phyloP scores from a whole-genome alignment of 2,888 invertebrate genomes.

The Ectemnius lituratus region DNA sequence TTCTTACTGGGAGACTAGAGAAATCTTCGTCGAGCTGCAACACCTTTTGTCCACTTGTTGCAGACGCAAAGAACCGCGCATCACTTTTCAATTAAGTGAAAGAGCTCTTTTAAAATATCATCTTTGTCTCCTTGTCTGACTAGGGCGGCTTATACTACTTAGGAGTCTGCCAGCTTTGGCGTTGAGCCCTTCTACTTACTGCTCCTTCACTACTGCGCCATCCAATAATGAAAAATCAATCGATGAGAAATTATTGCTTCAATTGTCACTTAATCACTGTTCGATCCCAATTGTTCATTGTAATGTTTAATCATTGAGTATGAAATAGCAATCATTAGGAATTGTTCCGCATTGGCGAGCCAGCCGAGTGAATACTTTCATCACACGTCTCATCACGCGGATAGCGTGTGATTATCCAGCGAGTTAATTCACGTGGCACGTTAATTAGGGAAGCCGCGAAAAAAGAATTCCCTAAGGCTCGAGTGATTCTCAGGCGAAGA shows the following conservation, averaged over 20 bases:
- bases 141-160: no score
- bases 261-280: not conserved
- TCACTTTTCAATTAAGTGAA: no score
- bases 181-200: no score
- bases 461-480: slow-evolving; percentile 23
- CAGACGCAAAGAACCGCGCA: no score
- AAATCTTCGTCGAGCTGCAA: not conserved
- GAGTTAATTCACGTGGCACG: slow-evolving; percentile 32
- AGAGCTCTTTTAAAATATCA: no score
- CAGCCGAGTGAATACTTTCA: slow-evolving; percentile 33
- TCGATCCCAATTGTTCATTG: not conserved
- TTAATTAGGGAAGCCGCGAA: slow-evolving; percentile 53
- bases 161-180: no score
- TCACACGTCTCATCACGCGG: slow-evolving; percentile 19
- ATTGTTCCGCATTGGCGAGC: slow-evolving; percentile 20
- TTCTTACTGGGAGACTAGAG: not conserved
- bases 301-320: no score
- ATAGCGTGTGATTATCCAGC: slow-evolving; percentile 50
- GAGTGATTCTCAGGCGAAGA: slow-evolving; percentile 38
- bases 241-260: no score
- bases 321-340: slow-evolving; percentile 2
- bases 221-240: no score
- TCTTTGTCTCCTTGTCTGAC: no score
- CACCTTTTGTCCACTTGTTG: no score
- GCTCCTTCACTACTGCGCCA: not conserved